These are phyloP conservation scores for Himalopsyche tibetana DNA, from an alignment of 2,888 invertebrate species.

Conservation along the genomic window DNA sequence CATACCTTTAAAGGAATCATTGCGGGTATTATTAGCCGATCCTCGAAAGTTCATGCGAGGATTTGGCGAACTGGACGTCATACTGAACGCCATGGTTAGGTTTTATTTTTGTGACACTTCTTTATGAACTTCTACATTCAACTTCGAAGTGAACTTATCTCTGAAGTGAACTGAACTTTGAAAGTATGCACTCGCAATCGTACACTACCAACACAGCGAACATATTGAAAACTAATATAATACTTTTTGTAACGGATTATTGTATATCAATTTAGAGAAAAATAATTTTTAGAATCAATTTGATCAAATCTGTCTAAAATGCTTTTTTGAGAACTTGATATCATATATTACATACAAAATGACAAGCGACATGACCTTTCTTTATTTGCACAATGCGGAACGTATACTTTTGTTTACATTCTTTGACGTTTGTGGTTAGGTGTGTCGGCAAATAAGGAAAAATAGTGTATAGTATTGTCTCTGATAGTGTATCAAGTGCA, in stretches of 20 bases:
- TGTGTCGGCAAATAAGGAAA: background rate
- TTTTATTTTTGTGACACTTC: constrained; percentile 39
- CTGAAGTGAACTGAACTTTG: no score
- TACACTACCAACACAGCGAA: background rate
- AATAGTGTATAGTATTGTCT: background rate
- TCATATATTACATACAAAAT: no score
- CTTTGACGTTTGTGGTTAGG: background rate
- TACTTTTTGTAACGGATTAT: no score
- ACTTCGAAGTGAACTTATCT: constrained; percentile 43
- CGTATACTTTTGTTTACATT: constrained; percentile 8
- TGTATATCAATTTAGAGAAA: no score
- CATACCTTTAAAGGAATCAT: constrained; percentile 78
- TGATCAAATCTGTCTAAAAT: no score
- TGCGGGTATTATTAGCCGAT: constrained; percentile 52
- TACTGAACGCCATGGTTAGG: constrained; percentile 55
- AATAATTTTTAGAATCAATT: no score
- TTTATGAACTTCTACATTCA: background rate
- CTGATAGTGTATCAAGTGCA: background rate
- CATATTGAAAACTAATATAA: no score
- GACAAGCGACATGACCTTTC: background rate
- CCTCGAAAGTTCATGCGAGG: constrained; percentile 62
- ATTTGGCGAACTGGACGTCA: constrained; percentile 50
- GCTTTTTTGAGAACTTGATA: no score
- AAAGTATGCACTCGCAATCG: background rate
- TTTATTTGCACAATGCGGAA: constrained; percentile 32